A percentile compares a stretch with the other conserved stretches of the same genome.
Evolutionary conservation across 1,140 invertebrate species (phyloP).

Genomic region (Drosophila simulans): DNA sequence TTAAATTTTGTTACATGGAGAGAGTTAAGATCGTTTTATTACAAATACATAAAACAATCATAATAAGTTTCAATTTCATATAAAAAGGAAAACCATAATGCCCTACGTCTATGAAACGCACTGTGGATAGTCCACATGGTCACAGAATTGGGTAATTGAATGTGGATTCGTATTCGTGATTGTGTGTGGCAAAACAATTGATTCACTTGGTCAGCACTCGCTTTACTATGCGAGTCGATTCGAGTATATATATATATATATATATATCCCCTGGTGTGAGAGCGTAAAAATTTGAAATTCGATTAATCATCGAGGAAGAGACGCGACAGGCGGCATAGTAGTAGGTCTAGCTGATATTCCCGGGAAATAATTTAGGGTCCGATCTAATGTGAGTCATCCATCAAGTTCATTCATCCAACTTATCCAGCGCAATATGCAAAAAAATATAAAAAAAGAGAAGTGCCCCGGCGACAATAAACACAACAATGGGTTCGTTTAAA

Average conservation of each 20-base stretch:
- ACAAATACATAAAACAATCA: neutral
- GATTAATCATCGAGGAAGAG: conserved; percentile 15
- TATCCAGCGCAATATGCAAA: conserved; percentile 3
- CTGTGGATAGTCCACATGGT: conserved; percentile 1
- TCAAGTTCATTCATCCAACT: conserved; percentile 31
- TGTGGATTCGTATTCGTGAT: conserved; percentile 9
- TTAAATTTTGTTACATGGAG: neutral
- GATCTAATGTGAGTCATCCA: conserved; percentile 20
- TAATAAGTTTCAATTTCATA: no score
- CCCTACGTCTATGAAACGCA: neutral
- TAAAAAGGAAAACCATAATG: neutral
- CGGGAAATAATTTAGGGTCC: neutral
- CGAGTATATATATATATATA: no score
- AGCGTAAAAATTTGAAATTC: conserved; percentile 6
- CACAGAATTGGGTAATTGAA: conserved; percentile 1
- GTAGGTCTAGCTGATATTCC: neutral
- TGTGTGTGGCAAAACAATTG: conserved; percentile 24
- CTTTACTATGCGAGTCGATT: neutral
- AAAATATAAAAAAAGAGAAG: no score
- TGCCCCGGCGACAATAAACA: conserved; percentile 5
- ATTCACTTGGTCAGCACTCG: conserved; percentile 7
- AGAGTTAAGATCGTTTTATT: no score
- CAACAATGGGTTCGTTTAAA: conserved; percentile 45
- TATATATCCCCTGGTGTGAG: conserved; percentile 1
- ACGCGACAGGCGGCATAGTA: neutral